These are phyloP conservation scores for Numenius arquata DNA, from an alignment of 2,113 vertebrate genomes.

Conservation along the genomic window DNA sequence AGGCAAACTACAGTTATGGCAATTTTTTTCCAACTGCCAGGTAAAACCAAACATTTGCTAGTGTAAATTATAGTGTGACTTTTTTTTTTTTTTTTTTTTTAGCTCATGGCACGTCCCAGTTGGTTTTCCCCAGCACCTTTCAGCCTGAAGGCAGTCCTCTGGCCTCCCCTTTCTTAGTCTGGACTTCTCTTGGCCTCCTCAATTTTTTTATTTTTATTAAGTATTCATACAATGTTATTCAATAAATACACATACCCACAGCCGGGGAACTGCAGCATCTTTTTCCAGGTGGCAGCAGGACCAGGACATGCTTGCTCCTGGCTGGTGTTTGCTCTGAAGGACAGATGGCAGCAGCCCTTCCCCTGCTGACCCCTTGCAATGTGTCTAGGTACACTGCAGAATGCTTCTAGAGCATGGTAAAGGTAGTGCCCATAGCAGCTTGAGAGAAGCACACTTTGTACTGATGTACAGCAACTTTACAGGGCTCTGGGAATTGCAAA, in stretches of 20 bases:
- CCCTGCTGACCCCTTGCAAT: background rate
- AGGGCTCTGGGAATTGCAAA: background rate
- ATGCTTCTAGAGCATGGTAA: background rate
- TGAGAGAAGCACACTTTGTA: background rate
- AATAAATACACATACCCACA: background rate
- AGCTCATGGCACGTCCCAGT: fast-evolving
- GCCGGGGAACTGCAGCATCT: background rate
- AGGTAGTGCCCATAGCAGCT: background rate
- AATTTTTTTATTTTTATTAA: background rate
- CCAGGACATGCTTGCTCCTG: background rate
- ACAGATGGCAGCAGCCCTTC: background rate
- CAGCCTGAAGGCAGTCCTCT: background rate
- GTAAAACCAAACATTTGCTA: background rate
- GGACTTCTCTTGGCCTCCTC: background rate
- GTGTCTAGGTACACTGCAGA: background rate
- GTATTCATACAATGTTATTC: background rate
- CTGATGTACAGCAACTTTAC: background rate
- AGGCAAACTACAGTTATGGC: background rate
- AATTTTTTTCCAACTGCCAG: background rate
- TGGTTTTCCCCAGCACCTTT: background rate
- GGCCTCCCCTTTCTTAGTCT: background rate
- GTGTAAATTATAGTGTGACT: background rate
- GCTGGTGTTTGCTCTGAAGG: background rate
- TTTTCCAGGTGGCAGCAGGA: background rate
- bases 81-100: too few species aligned